These are phyloP conservation scores for Pterocles burchelli DNA, from an alignment of 2,113 vertebrate genomes.

Conservation along the genomic window DNA sequence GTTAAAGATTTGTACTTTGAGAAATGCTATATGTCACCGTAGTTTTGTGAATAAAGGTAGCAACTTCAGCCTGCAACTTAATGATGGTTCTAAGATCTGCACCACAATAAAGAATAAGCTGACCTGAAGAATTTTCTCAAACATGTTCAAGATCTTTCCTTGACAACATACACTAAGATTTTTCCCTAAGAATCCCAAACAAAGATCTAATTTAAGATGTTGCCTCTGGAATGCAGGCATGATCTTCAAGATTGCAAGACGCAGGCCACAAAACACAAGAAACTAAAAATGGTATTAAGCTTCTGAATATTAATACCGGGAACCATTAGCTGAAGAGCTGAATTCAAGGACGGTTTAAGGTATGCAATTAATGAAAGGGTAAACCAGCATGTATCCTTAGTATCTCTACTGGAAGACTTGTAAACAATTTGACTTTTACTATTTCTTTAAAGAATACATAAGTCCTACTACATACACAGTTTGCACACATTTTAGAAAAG, in stretches of 20 bases:
- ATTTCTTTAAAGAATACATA: not conserved
- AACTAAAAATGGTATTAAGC: conserved; percentile 18
- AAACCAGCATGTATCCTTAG: not conserved
- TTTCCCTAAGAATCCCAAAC: conserved; percentile 22
- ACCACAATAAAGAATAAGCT: conserved; percentile 22
- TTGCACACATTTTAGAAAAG: not conserved
- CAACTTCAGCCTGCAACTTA: not conserved
- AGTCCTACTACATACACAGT: not conserved
- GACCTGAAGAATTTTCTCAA: not conserved
- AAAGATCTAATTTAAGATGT: conserved; percentile 56
- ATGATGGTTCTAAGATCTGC: not conserved
- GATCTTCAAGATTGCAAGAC: not conserved
- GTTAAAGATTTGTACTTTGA: not conserved
- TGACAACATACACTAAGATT: not conserved
- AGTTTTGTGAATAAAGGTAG: not conserved
- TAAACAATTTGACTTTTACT: not conserved
- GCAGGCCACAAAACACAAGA: not conserved
- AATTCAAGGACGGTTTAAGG: not conserved
- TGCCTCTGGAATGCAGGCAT: conserved; percentile 30
- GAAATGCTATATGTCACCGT: not conserved
- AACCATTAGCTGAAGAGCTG: not conserved
- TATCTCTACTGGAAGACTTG: not conserved
- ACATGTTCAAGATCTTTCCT: not conserved
- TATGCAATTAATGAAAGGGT: not conserved
- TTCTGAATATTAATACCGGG: not conserved